Conservation (phyloP, 2,888 invertebrate genomes). For the Eilema depressum region DNA sequence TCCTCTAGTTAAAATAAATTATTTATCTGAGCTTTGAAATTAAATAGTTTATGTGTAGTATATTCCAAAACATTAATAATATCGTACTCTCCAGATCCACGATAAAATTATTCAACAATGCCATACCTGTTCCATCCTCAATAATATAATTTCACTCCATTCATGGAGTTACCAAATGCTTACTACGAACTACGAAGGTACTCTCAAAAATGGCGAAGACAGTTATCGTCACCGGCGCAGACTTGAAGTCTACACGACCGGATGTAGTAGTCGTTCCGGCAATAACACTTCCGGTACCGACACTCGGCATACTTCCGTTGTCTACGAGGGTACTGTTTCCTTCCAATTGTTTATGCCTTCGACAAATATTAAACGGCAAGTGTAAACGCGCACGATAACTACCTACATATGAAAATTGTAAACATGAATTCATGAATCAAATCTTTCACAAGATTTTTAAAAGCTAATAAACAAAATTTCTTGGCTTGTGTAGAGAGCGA, state of each 20-base stretch:
- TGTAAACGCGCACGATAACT: conserved; percentile 26
- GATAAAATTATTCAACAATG: neutral
- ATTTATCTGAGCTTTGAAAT: too few species aligned
- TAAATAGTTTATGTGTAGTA: too few species aligned
- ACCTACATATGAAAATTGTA: neutral
- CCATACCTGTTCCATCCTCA: conserved; percentile 6
- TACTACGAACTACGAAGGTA: conserved; percentile 47
- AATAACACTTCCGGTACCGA: conserved; percentile 85
- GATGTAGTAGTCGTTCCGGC: conserved; percentile 84
- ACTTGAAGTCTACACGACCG: conserved; percentile 81
- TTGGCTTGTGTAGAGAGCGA: too few species aligned
- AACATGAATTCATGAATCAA: neutral
- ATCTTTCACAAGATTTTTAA: neutral
- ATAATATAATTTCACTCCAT: conserved; percentile 19
- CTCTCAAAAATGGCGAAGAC: conserved; percentile 67
- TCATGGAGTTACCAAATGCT: conserved; percentile 27
- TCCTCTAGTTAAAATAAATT: too few species aligned
- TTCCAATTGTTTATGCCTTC: conserved; percentile 82
- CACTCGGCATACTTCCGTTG: conserved; percentile 82
- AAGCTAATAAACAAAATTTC: too few species aligned
- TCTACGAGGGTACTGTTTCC: conserved; percentile 80
- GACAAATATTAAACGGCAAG: conserved; percentile 70
- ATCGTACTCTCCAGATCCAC: neutral
- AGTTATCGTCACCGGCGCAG: conserved; percentile 66
- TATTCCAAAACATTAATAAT: neutral